A percentile compares a stretch with the other conserved stretches of the same genome.
These are phyloP conservation scores for Rhaphigaster nebulosa DNA, from an alignment of 2,888 invertebrate genomes.

Conservation along the genomic window DNA sequence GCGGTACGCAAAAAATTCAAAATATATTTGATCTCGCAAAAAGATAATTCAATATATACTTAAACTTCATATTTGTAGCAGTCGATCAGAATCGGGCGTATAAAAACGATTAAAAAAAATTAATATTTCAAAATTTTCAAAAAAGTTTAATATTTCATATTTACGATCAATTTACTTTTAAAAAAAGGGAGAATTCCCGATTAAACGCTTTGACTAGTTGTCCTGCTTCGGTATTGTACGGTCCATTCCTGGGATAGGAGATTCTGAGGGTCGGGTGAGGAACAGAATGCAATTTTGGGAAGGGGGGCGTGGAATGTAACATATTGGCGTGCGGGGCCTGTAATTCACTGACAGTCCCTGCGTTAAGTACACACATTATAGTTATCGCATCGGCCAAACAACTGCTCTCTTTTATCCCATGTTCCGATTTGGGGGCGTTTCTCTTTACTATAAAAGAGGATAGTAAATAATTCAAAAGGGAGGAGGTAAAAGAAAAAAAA, in stretches of 20 bases:
- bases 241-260: background rate
- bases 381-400: constrained; percentile 29
- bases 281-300: constrained; percentile 54
- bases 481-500: background rate
- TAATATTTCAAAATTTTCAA: too few relatives aligned
- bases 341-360: constrained; percentile 33
- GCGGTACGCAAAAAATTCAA: too few relatives aligned
- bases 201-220: background rate
- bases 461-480: constrained; percentile 10
- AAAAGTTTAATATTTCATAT: too few relatives aligned
- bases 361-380: constrained; percentile 54
- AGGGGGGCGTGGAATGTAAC: constrained; percentile 46
- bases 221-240: background rate
- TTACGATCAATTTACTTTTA: too few relatives aligned
- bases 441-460: constrained; percentile 3
- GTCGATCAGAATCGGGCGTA: too few relatives aligned
- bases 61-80: too few relatives aligned
- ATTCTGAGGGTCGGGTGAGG: constrained; percentile 33
- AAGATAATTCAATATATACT: too few relatives aligned
- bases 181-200: background rate
- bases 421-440: constrained; percentile 14
- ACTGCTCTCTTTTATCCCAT: background rate
- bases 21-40: too few relatives aligned
- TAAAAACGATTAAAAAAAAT: too few relatives aligned
- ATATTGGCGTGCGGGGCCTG: constrained; percentile 39